A percentile compares a stretch with the other conserved stretches of the same genome.
phyloP scores from a whole-genome alignment of 2,888 invertebrate genomes.

The Epinotia demarniana region DNA sequence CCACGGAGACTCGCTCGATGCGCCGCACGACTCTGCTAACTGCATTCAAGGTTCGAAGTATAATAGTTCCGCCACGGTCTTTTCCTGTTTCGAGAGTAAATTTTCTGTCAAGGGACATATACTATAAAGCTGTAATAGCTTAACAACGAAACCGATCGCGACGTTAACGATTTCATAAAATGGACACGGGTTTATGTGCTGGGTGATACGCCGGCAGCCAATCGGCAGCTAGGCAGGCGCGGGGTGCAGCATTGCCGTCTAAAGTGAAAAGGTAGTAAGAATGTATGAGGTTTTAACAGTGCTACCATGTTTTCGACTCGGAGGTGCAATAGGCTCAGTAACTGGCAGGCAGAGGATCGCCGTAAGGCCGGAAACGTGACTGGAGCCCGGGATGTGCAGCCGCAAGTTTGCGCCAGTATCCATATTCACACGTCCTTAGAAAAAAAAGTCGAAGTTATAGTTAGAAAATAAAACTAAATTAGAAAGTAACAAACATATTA shows the following conservation, averaged over 20 bases:
- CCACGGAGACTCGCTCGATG: conserved; percentile 77
- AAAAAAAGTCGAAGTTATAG: neutral
- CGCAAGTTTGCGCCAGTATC: conserved; percentile 46
- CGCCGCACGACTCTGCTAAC: conserved; percentile 70
- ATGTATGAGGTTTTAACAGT: conserved; percentile 3
- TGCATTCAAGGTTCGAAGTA: conserved; percentile 76
- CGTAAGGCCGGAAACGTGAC: conserved; percentile 70
- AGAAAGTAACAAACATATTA: too few relatives aligned
- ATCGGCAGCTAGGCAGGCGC: conserved; percentile 63
- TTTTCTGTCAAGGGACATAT: conserved; percentile 41
- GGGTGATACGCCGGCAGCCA: conserved; percentile 58
- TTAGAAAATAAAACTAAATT: too few relatives aligned
- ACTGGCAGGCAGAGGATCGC: conserved; percentile 63
- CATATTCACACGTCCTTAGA: conserved; percentile 33
- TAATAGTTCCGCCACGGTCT: conserved; percentile 81
- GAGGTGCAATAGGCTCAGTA: conserved; percentile 50
- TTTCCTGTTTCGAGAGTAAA: conserved; percentile 69
- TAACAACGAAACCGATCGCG: conserved; percentile 56
- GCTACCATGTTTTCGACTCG: conserved; percentile 8
- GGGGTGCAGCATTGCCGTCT: conserved; percentile 14
- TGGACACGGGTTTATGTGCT: conserved; percentile 65
- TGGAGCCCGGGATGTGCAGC: conserved; percentile 54
- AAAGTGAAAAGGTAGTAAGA: conserved; percentile 13
- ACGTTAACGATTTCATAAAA: conserved; percentile 64
- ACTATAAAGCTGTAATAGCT: conserved; percentile 62